Base-by-base conservation (phyloP, 2,888 invertebrate genomes). In the Meteorus colon region DNA sequence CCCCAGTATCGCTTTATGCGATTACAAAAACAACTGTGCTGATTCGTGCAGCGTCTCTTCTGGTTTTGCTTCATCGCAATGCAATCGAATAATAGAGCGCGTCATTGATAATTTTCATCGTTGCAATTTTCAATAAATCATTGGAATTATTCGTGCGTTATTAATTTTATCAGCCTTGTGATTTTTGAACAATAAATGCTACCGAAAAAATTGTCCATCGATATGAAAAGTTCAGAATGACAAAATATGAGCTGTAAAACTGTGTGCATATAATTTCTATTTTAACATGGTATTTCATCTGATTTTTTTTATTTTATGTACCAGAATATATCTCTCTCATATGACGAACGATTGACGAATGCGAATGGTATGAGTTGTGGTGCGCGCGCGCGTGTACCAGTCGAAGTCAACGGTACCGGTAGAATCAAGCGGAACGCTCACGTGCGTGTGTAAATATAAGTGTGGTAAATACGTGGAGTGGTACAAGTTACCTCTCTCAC, bases 371-470 rank as follows among this genome's bases (percentile, higher is more conserved):
- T 62, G 27, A 62, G 16, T 29, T 24, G 10, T 29, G 5, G 29
- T 62, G 27, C 14, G 29, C n/a, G 62, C 31, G 62, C 31, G 62
- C 5, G 62, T 31, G 59, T 60, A 29, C 62, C 62, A 62, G 62
- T 65, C 72, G 67, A 45, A 60, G 45, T n/a, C 66, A 75, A 75
- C 75, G 75, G 75, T 71, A 75, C 75, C 37, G 37, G 75, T 73
- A 75, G 70, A 78, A 75, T 75, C 75, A 75, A 67, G 66, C 73
- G 75, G 75, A 78, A 78, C 70, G 75, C 55, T 19, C 70, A 75
- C 77, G 69, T 68, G 63, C 59, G 73, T 73, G 73, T 73, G 73
- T 73, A 73, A 73, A 73, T 73, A 67, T 66, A 59, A 55, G 67
- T 66, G 55, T 51, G n/a, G 24, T 55, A 55, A 55, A 55, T 55